Conservation (phyloP, 2,888 invertebrate species). For the Chymomyza procnemis region DNA sequence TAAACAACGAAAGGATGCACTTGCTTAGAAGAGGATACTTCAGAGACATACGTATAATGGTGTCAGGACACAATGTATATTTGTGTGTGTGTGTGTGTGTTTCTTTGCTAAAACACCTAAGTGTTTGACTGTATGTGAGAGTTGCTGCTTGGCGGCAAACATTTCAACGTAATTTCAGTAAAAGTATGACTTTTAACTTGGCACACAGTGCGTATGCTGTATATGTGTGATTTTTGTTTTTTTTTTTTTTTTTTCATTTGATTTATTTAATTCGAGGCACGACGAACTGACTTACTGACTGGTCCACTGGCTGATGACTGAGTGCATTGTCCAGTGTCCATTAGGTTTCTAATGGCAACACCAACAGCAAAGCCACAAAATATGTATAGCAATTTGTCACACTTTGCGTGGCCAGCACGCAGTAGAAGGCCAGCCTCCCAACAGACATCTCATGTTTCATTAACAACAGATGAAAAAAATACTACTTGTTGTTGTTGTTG, state of each 20-base stretch:
- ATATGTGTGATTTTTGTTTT: conserved; percentile 31
- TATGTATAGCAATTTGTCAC: conserved; percentile 61
- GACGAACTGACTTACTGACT: neutral
- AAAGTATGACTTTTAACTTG: conserved; percentile 10
- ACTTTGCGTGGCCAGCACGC: conserved; percentile 11
- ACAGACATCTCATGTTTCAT: neutral
- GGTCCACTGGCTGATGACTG: neutral
- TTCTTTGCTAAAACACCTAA: too few species aligned
- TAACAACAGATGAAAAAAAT: conserved; percentile 1
- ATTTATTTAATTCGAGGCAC: conserved; percentile 52
- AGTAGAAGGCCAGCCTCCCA: conserved; percentile 11
- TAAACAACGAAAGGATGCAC: neutral
- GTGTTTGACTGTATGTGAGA: neutral
- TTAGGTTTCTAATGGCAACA: conserved; percentile 12
- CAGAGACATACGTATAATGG: conserved; percentile 33
- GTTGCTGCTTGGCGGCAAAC: neutral
- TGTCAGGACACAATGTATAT: neutral
- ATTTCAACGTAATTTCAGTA: conserved; percentile 1
- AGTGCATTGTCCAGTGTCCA: conserved; percentile 28
- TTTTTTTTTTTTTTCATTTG: too few species aligned
- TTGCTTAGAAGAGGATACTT: conserved; percentile 44
- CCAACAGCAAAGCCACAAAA: conserved; percentile 38
- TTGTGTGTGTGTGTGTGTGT: conserved; percentile 8
- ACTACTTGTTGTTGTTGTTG: neutral
- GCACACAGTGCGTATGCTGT: conserved; percentile 49